Percentiles rank a stretch among this genome's conserved stretches.
These are phyloP conservation scores for Dynastes tityus DNA, from an alignment of 2,888 invertebrate genomes.

Conservation along the genomic window DNA sequence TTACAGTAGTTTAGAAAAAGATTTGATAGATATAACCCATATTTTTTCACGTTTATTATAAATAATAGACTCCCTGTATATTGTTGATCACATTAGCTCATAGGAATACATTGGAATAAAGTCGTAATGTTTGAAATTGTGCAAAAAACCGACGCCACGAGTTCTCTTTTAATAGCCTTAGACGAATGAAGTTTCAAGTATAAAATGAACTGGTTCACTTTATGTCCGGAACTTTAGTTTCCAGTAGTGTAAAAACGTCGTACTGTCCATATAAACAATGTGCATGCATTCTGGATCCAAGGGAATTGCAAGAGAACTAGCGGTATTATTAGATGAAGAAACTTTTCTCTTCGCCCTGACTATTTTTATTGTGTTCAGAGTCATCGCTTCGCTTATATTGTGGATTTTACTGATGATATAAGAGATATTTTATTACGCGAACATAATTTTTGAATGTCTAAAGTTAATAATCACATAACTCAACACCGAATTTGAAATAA, in stretches of 20 bases:
- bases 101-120: slow-evolving; percentile 11
- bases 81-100: neutral
- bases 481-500: too few relatives aligned
- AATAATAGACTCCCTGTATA: neutral
- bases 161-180: slow-evolving; percentile 23
- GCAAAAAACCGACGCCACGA: slow-evolving; percentile 11
- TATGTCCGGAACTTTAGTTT: slow-evolving; percentile 43
- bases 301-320: slow-evolving; percentile 41
- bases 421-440: too few relatives aligned
- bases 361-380: slow-evolving; percentile 18
- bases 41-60: neutral
- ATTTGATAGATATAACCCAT: too few relatives aligned
- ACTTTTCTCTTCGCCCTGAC: neutral
- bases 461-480: too few relatives aligned
- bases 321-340: slow-evolving; percentile 43
- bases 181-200: slow-evolving; percentile 34
- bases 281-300: slow-evolving; percentile 21
- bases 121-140: slow-evolving; percentile 34
- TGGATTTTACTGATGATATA: neutral
- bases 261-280: slow-evolving; percentile 30
- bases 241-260: slow-evolving; percentile 36
- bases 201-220: slow-evolving; percentile 44
- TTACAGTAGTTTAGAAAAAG: neutral
- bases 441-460: too few relatives aligned
- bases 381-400: neutral